phyloP scores from a whole-genome alignment of 2,888 invertebrate genomes.

The Hipparchia semele region DNA sequence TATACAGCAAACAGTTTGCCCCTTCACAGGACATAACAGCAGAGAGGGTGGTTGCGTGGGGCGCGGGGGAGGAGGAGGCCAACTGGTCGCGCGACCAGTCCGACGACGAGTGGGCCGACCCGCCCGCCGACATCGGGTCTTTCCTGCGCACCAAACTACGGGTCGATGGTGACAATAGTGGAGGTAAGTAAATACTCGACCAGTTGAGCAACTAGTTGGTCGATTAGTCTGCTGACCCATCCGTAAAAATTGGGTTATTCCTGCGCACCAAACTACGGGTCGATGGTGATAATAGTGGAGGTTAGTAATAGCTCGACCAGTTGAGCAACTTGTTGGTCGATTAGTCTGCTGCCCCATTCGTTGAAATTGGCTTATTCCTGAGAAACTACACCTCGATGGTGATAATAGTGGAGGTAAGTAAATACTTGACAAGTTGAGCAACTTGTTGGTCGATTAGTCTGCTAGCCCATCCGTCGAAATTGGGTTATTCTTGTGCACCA shows the following conservation, averaged over 20 bases:
- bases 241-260: slow-evolving; percentile 51
- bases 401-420: too few species aligned
- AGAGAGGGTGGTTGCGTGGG: slow-evolving; percentile 68
- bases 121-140: slow-evolving; percentile 75
- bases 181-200: slow-evolving; percentile 50
- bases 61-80: slow-evolving; percentile 41
- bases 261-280: slow-evolving; percentile 67
- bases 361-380: too few species aligned
- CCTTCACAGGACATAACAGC: slow-evolving; percentile 67
- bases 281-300: slow-evolving; percentile 71
- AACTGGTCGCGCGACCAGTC: slow-evolving; percentile 56
- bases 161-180: slow-evolving; percentile 73
- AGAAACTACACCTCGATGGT: too few species aligned
- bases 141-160: slow-evolving; percentile 69
- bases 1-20: slow-evolving; percentile 4
- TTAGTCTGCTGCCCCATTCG: too few species aligned
- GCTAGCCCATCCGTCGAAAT: slow-evolving; percentile 72
- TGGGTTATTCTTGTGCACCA: slow-evolving; percentile 74
- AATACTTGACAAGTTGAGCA: not conserved
- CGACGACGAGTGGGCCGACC: slow-evolving; percentile 76
- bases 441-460: not conserved
- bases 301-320: slow-evolving; percentile 39
- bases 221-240: too few species aligned
- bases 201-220: not conserved
- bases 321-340: not conserved